Evolutionary conservation across 2,888 invertebrate species (phyloP).

Genomic region (Plebejus argus): DNA sequence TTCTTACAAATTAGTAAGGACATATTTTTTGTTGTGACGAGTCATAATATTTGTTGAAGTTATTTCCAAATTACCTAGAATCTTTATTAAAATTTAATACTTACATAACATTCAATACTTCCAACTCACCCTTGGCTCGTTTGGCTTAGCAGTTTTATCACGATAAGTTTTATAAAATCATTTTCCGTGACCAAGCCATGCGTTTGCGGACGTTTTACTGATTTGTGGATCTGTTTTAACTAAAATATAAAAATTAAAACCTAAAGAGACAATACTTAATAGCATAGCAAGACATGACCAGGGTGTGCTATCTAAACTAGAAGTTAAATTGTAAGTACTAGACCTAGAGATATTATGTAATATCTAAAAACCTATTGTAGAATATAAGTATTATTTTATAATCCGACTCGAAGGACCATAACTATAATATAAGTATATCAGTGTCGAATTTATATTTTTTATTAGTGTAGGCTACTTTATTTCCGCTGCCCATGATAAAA

Average conservation of each 20-base stretch:
- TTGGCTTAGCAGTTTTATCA: background rate
- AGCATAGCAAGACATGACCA: background rate
- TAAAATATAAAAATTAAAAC: background rate
- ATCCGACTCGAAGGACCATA: background rate
- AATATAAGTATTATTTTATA: background rate
- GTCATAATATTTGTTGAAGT: too few species aligned
- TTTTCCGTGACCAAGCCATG: background rate
- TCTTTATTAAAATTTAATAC: too few species aligned
- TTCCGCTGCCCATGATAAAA: too few species aligned
- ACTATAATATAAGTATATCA: too few species aligned
- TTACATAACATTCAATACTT: background rate
- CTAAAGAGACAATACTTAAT: background rate
- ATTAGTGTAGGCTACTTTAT: too few species aligned
- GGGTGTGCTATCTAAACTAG: background rate
- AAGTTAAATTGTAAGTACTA: background rate
- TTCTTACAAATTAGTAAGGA: too few species aligned
- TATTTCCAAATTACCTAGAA: too few species aligned
- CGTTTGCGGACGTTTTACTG: background rate
- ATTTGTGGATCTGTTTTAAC: background rate
- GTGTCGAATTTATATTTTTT: too few species aligned
- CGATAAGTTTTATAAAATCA: background rate
- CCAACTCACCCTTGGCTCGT: background rate
- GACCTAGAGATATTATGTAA: background rate
- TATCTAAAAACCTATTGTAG: background rate
- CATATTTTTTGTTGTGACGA: too few species aligned